Conservation (phyloP, 64 coral and sea anemone species). For the Acropora yongei region DNA sequence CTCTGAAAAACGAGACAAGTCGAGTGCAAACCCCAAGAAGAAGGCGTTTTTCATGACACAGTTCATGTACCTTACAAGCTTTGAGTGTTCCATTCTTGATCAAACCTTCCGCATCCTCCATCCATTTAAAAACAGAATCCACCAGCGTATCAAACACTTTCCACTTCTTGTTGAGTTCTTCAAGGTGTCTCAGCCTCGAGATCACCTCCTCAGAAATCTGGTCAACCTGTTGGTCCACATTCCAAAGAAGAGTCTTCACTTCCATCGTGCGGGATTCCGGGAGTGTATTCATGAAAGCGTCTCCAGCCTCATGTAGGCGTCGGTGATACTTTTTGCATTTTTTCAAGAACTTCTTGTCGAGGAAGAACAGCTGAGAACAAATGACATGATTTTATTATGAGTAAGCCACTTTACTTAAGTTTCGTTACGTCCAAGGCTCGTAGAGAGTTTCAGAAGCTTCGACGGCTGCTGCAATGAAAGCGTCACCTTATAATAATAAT, state of each 20-base stretch:
- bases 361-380: conserved; percentile 69
- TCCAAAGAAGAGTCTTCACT: conserved; percentile 57
- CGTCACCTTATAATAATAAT: no score
- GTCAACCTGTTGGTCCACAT: conserved; percentile 71
- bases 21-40: background rate
- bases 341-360: conserved; percentile 77
- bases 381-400: background rate
- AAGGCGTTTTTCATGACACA: background rate
- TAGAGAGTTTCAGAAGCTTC: no score
- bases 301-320: conserved; percentile 36
- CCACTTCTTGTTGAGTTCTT: conserved; percentile 90
- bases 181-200: conserved; percentile 53
- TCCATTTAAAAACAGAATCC: conserved; percentile 54
- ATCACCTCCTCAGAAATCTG: conserved; percentile 38
- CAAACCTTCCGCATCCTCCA: conserved; percentile 76
- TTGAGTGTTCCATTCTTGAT: conserved; percentile 78
- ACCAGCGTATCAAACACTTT: conserved; percentile 73
- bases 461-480: no score
- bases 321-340: conserved; percentile 75
- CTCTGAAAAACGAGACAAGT: background rate
- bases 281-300: conserved; percentile 44
- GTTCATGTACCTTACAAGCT: conserved; percentile 77
- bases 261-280: conserved; percentile 37
- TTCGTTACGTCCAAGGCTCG: no score
- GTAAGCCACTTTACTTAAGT: no score